These are phyloP conservation scores for Eclectus roratus DNA, from an alignment of 2,113 vertebrate genomes.

Conservation along the genomic window DNA sequence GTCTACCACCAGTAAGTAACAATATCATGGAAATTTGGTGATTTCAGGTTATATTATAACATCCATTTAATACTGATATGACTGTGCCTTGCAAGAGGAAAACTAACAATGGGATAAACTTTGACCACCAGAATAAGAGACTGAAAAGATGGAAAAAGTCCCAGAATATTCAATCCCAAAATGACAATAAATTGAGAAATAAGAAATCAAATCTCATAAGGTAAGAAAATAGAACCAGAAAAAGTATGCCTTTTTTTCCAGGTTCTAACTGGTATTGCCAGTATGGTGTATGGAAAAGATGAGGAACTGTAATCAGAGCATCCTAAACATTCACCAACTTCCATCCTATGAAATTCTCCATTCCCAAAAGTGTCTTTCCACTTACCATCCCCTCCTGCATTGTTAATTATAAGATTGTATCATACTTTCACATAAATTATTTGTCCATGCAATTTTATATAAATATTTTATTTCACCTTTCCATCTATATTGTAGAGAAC, in stretches of 20 bases:
- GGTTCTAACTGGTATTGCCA: background rate
- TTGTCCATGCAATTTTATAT: background rate
- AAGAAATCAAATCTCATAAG: background rate
- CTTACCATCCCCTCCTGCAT: fast-evolving
- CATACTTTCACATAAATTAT: background rate
- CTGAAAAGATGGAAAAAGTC: fast-evolving
- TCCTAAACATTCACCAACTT: background rate
- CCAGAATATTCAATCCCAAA: background rate
- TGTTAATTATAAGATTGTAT: background rate
- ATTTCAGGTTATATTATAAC: background rate
- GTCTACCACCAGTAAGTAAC: background rate
- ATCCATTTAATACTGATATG: background rate
- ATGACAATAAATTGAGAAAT: background rate
- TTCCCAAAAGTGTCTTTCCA: background rate
- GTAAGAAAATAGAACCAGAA: background rate
- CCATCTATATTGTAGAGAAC: background rate
- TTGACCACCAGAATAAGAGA: background rate
- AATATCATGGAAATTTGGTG: background rate
- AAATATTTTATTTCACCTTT: background rate
- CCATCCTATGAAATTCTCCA: background rate
- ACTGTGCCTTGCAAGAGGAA: background rate
- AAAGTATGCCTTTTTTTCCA: background rate
- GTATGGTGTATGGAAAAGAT: background rate
- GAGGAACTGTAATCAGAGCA: background rate
- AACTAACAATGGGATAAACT: background rate